These are phyloP conservation scores for Semaprochilodus insignis DNA, from an alignment of 2,797 vertebrate genomes.

Conservation along the genomic window DNA sequence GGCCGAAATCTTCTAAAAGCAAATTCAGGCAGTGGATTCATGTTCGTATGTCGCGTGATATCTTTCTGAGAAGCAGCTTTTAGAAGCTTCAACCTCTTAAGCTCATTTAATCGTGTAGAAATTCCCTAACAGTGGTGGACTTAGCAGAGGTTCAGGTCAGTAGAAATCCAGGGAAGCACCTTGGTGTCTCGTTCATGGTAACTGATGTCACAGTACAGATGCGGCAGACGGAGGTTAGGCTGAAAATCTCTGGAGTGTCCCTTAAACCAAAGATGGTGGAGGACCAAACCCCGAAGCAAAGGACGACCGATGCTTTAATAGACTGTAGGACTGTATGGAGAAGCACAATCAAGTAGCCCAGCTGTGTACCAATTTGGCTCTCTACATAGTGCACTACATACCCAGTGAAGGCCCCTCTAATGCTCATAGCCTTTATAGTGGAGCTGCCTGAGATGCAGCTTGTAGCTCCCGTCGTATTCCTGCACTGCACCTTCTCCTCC, in stretches of 20 bases:
- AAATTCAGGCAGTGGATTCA: too few species aligned
- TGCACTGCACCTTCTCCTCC: not conserved
- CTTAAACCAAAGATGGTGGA: not conserved
- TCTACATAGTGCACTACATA: not conserved
- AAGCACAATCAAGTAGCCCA: not conserved
- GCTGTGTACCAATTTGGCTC: not conserved
- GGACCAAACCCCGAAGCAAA: not conserved
- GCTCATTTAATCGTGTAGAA: too few species aligned
- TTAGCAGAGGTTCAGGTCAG: too few species aligned
- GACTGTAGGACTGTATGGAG: too few species aligned
- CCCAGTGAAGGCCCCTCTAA: not conserved
- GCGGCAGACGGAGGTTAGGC: not conserved
- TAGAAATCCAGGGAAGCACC: too few species aligned
- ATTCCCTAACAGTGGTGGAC: too few species aligned
- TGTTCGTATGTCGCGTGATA: too few species aligned
- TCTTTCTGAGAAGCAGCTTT: too few species aligned
- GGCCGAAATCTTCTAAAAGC: too few species aligned
- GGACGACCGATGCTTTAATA: too few species aligned
- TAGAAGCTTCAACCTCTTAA: too few species aligned
- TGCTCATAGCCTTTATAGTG: not conserved
- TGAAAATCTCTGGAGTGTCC: not conserved
- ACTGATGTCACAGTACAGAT: not conserved
- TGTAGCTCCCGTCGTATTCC: not conserved
- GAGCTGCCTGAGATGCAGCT: not conserved
- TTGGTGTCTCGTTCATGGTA: not conserved